Evolutionary conservation across 2,888 invertebrate species (phyloP).

Genomic region (Sphaerophoria taeniata): DNA sequence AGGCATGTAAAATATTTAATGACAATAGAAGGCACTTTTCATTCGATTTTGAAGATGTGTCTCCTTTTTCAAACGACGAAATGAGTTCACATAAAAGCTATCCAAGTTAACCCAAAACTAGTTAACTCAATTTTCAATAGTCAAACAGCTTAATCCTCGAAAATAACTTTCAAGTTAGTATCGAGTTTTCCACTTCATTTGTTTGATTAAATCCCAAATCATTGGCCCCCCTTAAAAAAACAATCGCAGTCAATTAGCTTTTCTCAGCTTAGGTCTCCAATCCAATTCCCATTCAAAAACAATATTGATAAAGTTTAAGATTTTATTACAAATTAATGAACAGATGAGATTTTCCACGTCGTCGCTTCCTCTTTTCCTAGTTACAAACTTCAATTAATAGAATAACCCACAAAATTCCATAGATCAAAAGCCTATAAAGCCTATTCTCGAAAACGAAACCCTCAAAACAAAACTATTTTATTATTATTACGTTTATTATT

Average conservation of each 20-base stretch:
- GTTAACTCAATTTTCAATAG: too few relatives aligned
- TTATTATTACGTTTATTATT: conserved; percentile 30
- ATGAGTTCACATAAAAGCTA: too few relatives aligned
- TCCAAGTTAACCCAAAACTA: too few relatives aligned
- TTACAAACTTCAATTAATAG: conserved; percentile 34
- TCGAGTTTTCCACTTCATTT: too few relatives aligned
- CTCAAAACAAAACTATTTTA: conserved; percentile 10
- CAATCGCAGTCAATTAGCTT: too few relatives aligned
- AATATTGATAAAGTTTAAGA: conserved; percentile 8
- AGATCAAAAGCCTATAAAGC: conserved; percentile 16
- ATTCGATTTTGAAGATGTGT: too few relatives aligned
- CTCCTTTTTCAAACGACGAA: too few relatives aligned
- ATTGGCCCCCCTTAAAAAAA: neutral
- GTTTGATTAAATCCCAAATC: too few relatives aligned
- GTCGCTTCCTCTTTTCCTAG: neutral
- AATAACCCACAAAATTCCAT: conserved; percentile 32
- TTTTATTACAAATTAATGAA: conserved; percentile 34
- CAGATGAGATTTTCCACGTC: conserved; percentile 15
- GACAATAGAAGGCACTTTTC: too few relatives aligned
- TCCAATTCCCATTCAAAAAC: neutral
- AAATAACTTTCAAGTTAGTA: too few relatives aligned
- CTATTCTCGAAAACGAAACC: neutral
- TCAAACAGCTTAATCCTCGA: too few relatives aligned
- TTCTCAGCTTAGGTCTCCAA: neutral
- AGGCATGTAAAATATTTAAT: too few relatives aligned